Conservation (phyloP, 2,888 invertebrate species). For the Caradrina clavipalpis region DNA sequence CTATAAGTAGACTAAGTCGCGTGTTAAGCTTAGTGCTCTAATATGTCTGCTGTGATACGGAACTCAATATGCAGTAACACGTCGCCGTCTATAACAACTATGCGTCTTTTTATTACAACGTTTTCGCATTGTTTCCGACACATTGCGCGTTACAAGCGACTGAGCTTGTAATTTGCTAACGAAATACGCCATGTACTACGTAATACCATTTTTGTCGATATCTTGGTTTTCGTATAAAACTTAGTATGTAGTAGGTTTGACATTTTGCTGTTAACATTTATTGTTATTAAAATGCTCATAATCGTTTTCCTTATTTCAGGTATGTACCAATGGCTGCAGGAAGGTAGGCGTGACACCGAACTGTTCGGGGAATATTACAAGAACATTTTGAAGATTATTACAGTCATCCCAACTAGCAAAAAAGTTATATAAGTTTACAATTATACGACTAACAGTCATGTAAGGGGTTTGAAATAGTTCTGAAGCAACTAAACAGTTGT, state of each 20-base stretch:
- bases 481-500: no score
- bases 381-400: not conserved
- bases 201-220: constrained; percentile 13
- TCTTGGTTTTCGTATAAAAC: not conserved
- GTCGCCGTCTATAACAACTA: constrained; percentile 14
- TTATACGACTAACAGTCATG: no score
- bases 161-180: constrained; percentile 28
- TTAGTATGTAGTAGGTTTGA: not conserved
- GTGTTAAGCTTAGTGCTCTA: not conserved
- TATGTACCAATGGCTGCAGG: constrained; percentile 3
- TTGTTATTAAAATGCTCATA: not conserved
- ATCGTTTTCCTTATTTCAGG: constrained; percentile 37
- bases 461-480: no score
- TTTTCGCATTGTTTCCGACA: constrained; percentile 48
- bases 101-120: constrained; percentile 22
- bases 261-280: no score
- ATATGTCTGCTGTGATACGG: constrained; percentile 4
- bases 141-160: constrained; percentile 44
- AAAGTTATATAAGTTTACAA: no score
- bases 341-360: not conserved
- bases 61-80: constrained; percentile 8
- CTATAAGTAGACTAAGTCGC: not conserved
- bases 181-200: constrained; percentile 26
- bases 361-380: not conserved
- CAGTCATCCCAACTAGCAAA: no score